Evolutionary conservation across 2,888 invertebrate genomes (phyloP).

Genomic region (Sepiola atlantica): DNA sequence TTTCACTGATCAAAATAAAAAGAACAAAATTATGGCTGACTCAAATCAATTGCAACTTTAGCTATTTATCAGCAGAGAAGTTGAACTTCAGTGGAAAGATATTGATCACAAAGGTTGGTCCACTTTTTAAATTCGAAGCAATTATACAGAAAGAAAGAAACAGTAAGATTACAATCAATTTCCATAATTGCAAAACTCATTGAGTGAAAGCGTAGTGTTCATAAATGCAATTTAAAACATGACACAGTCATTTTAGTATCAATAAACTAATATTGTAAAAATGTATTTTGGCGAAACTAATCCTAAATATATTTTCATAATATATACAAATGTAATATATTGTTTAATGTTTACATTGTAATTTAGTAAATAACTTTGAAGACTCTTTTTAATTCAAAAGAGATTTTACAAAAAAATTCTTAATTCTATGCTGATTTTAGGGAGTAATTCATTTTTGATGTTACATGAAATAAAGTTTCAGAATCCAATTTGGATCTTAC

Average conservation of each 20-base stretch:
- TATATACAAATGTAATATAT: background rate
- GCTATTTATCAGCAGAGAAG: background rate
- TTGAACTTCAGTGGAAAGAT: background rate
- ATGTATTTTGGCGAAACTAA: background rate
- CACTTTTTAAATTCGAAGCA: constrained; percentile 9
- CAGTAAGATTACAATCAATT: constrained; percentile 32
- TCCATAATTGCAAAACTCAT: constrained; percentile 32
- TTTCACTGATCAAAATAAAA: constrained; percentile 1
- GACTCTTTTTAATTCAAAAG: background rate
- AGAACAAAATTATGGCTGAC: background rate
- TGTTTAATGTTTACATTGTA: background rate
- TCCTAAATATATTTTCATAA: background rate
- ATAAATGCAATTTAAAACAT: background rate
- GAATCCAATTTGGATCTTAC: background rate
- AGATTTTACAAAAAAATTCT: background rate
- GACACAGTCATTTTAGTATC: background rate
- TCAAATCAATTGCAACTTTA: background rate
- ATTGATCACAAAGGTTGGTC: constrained; percentile 8
- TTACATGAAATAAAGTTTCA: background rate
- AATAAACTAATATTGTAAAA: background rate
- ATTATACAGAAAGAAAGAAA: background rate
- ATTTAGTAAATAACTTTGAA: background rate
- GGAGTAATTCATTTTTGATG: too few relatives aligned
- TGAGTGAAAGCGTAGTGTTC: background rate
- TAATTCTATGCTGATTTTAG: background rate